Evolutionary conservation across 2,888 invertebrate species (phyloP), one percentile per base, ranked within the genome.

Genomic region (Falcaria lacertinaria): DNA sequence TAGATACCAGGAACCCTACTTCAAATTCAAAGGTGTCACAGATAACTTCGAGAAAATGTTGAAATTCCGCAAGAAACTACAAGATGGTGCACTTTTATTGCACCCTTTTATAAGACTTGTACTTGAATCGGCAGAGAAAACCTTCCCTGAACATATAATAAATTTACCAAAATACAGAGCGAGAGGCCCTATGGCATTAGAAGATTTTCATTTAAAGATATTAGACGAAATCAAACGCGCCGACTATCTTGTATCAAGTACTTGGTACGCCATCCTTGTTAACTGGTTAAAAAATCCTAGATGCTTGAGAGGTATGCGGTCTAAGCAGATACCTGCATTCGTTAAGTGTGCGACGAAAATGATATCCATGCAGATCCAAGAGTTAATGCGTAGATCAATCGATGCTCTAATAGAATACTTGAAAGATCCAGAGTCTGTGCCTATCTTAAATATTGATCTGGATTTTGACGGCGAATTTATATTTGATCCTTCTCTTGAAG

Each of bases 311-410:
- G 81, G 80, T 14, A 80, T 89, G 81, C 71, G 68, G 11, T 58
- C 63, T 1, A 88, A 79, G 47, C 78, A 66, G 50, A 68, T 85
- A 48, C 71, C 83, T 0, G 68, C 70, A 14, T 88, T 90, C 59
- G 74, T 89, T 3, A 77, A 58, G 54, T 88, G 87, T 57, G 82
- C 88, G 13, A 81, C 81, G 8, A 88, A 77, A 69, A 83, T 85
- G 64, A 88, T 90, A 62, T 81, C 87, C 2, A 84, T 89, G 59
- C 92, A 93, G 73, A 90, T 95, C 55, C 91, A 93, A 56, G 91
- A 92, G 58, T 65, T 93, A 25, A 93, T 95, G 86, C 90, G 92
- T 39, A 84, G 90, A 41, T 94, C 94, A 5, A 91, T 95, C 36
- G 83, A 92, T 34, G 89, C 92, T 50, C 78, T 95, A 5, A 89